Base-by-base conservation (phyloP, 2,888 invertebrate species). In the Lasioglossum figueresi region DNA sequence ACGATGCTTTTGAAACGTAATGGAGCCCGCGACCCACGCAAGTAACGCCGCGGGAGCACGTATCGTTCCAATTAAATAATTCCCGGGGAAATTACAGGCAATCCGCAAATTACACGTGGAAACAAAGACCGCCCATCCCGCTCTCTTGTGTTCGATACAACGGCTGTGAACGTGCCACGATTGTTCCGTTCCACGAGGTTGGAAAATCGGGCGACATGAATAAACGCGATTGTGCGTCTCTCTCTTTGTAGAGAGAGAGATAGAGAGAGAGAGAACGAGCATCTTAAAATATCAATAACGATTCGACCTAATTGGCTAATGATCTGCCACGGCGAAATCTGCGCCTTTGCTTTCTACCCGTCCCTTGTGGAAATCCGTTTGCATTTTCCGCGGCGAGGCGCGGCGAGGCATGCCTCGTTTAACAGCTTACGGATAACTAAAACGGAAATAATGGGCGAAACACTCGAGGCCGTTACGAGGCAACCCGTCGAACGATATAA, bases 261-360 rank as follows among this genome's bases (percentile, higher is more conserved):
- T 14, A n/a, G n/a, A n/a, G 1, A 14, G 12, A 14, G 59, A n/a
- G 27, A 14, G 56, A 12, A 31, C 68, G 68, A 56, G 68, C 70
- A 59, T 78, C 74, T 75, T 78, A 43, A 74, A 83, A 83, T 74
- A 75, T 71, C 84, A 63, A 83, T 82, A 83, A 82, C 19, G n/a
- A n/a, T 40, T 16, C 76, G 83, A 83, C 83, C 83, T 74, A 83
- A 83, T 82, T 83, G 82, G 76, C 56, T 82, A 83, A 83, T 82
- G 82, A 77, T 43, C 82, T 27, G 83, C 37, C 59, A 27, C 68
- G 68, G 27, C 83, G 68, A 76, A 82, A 83, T 82, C 82, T 45
- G 52, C 56, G 76, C 76, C 83, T 76, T 76, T 77, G 76, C 72
- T 45, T 56, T 52, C 71, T 19, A 43, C 37, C 45, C 37, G 68